These are phyloP conservation scores for Actinostola sp. DNA, from an alignment of 92 coral and sea anemone species.

Conservation along the genomic window DNA sequence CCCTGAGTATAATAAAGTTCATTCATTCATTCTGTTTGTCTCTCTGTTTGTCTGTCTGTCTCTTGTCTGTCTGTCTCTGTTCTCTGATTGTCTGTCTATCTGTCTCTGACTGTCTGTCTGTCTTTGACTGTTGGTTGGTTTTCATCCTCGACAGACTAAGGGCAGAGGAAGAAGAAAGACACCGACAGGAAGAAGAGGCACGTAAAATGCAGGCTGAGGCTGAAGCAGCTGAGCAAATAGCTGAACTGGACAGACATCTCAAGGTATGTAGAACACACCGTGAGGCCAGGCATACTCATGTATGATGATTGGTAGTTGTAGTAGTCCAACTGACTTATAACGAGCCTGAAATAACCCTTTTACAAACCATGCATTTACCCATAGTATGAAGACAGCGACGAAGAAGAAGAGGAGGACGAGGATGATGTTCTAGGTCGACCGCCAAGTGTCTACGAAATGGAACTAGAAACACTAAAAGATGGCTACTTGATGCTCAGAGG, in stretches of 20 bases:
- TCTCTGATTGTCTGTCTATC: slow-evolving; percentile 17
- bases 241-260: slow-evolving; percentile 90
- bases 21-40: no score
- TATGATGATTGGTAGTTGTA: no score
- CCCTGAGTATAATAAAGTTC: no score
- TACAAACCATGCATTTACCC: no score
- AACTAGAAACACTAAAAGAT: slow-evolving; percentile 76
- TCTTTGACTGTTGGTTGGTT: slow-evolving; percentile 1
- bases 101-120: neutral
- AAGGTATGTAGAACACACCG: slow-evolving; percentile 50
- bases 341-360: no score
- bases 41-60: no score
- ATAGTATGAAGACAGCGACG: slow-evolving; percentile 94
- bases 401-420: slow-evolving; percentile 89
- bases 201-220: slow-evolving; percentile 87
- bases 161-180: slow-evolving; percentile 92
- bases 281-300: neutral
- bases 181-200: slow-evolving; percentile 82
- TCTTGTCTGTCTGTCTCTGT: no score
- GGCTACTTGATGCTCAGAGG: slow-evolving; percentile 96
- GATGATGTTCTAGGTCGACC: slow-evolving; percentile 79
- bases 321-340: no score
- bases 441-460: slow-evolving; percentile 83
- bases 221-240: slow-evolving; percentile 90
- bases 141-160: slow-evolving; percentile 54